These are phyloP conservation scores for Oncorhynchus mykiss DNA, from an alignment of 2,113 vertebrate genomes.

Conservation along the genomic window DNA sequence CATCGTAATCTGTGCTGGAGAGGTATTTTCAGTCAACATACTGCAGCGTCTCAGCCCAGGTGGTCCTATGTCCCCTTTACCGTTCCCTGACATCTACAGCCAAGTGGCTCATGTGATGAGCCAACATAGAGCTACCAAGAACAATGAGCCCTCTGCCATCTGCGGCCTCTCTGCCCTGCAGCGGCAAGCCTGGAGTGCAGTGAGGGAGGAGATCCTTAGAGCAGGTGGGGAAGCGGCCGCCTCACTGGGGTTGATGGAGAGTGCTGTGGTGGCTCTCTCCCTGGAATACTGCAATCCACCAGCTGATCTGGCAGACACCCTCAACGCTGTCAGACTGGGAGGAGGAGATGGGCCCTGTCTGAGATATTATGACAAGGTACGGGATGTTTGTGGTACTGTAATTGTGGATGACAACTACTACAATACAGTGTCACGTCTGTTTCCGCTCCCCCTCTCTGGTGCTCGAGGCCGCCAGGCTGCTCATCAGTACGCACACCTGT, in stretches of 20 bases:
- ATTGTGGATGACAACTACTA: not conserved
- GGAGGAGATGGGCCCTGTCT: slow-evolving; percentile 49
- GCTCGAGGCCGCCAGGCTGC: too few species aligned
- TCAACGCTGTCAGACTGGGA: slow-evolving; percentile 71
- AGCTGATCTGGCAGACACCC: slow-evolving; percentile 60
- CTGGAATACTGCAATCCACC: slow-evolving; percentile 69
- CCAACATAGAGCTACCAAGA: slow-evolving; percentile 42
- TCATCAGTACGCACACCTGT: too few species aligned
- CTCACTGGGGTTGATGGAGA: slow-evolving; percentile 74
- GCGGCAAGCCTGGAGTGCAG: slow-evolving; percentile 66
- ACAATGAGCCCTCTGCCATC: slow-evolving; percentile 54
- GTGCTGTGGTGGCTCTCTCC: slow-evolving; percentile 67
- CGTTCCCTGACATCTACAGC: slow-evolving; percentile 68
- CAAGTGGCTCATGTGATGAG: slow-evolving; percentile 61
- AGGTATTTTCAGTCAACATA: slow-evolving; percentile 72
- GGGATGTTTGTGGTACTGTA: not conserved
- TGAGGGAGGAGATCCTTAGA: slow-evolving; percentile 63
- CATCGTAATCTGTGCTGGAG: slow-evolving; percentile 64
- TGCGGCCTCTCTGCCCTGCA: slow-evolving; percentile 69
- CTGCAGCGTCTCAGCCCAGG: slow-evolving; percentile 47
- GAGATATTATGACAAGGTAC: slow-evolving; percentile 80
- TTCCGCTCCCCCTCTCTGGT: too few species aligned
- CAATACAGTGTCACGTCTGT: too few species aligned
- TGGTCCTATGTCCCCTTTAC: slow-evolving; percentile 49
- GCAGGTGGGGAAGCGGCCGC: slow-evolving; percentile 54